A percentile compares a stretch with the other conserved stretches of the same genome.
These are phyloP conservation scores for Ahaetulla prasina DNA, from an alignment of 2,113 vertebrate genomes.

Conservation along the genomic window DNA sequence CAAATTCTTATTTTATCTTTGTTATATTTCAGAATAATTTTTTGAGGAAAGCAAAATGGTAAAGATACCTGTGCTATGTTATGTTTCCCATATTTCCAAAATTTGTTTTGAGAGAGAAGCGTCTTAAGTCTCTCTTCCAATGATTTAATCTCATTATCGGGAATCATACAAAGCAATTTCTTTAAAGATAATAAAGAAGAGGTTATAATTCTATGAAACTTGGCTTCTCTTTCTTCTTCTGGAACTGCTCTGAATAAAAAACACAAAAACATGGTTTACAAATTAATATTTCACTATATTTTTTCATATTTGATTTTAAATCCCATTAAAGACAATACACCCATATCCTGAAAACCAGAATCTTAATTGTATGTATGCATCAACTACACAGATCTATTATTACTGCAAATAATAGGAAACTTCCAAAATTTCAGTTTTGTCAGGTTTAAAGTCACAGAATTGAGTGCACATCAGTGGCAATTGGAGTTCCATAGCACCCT, in stretches of 20 bases:
- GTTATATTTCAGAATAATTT: not conserved
- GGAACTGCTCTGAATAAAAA: constrained; percentile 76
- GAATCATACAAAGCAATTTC: constrained; percentile 80
- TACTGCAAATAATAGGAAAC: not conserved
- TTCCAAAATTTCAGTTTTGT: not conserved
- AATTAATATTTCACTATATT: not conserved
- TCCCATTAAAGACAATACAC: not conserved
- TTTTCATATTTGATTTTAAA: constrained; percentile 5
- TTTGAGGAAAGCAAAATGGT: not conserved
- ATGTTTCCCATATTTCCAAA: constrained; percentile 96
- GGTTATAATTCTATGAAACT: constrained; percentile 87
- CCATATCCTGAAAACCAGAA: not conserved
- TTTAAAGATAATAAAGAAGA: constrained; percentile 91
- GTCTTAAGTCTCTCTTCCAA: constrained; percentile 75
- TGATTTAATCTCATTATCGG: constrained; percentile 71
- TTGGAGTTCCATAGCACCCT: not conserved
- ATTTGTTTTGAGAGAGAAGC: constrained; percentile 82
- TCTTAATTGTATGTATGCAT: not conserved
- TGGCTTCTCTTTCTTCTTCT: constrained; percentile 89
- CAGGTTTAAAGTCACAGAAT: not conserved
- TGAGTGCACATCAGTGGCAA: not conserved
- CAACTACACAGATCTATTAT: not conserved
- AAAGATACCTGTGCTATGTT: constrained; percentile 80
- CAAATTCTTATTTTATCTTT: not conserved
- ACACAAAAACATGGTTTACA: not conserved